Evolutionary conservation across 2,888 invertebrate genomes (phyloP).

Genomic region (Antheraea assamensis): DNA sequence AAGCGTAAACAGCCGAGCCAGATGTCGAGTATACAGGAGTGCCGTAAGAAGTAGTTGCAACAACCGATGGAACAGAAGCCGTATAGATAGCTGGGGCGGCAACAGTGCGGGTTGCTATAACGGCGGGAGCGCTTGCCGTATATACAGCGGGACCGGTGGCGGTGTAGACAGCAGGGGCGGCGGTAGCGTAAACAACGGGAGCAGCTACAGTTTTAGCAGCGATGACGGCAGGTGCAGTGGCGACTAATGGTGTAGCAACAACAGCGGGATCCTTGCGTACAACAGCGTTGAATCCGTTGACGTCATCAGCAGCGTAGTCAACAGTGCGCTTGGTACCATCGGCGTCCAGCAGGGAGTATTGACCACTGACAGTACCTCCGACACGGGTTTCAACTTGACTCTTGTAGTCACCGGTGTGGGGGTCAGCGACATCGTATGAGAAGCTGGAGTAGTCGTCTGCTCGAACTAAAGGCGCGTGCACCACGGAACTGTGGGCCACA

Average conservation of each 20-base stretch:
- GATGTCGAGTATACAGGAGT: constrained; percentile 29
- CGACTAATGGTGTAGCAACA: constrained; percentile 47
- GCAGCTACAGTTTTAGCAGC: constrained; percentile 47
- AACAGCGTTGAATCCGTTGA: constrained; percentile 82
- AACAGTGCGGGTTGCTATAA: constrained; percentile 39
- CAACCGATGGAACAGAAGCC: constrained; percentile 29
- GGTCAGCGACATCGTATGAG: constrained; percentile 82
- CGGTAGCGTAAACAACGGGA: constrained; percentile 36
- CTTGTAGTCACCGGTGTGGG: constrained; percentile 81
- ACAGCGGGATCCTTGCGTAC: constrained; percentile 78
- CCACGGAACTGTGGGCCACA: constrained; percentile 69
- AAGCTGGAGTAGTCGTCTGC: constrained; percentile 80
- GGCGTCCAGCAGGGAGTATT: constrained; percentile 80
- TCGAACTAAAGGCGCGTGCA: constrained; percentile 69
- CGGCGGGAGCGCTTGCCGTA: constrained; percentile 27
- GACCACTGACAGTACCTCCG: constrained; percentile 79
- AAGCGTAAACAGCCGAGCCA: constrained; percentile 19
- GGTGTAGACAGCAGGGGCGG: constrained; percentile 31
- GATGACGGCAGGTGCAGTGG: constrained; percentile 40
- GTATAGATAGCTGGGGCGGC: constrained; percentile 36
- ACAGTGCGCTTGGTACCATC: constrained; percentile 82
- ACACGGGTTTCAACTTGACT: constrained; percentile 80
- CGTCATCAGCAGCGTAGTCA: constrained; percentile 81
- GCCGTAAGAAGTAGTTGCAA: constrained; percentile 35
- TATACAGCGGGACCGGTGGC: constrained; percentile 22